Base-by-base conservation (phyloP, 2,113 vertebrate species). In the Sinocyclocheilus rhinocerous region DNA sequence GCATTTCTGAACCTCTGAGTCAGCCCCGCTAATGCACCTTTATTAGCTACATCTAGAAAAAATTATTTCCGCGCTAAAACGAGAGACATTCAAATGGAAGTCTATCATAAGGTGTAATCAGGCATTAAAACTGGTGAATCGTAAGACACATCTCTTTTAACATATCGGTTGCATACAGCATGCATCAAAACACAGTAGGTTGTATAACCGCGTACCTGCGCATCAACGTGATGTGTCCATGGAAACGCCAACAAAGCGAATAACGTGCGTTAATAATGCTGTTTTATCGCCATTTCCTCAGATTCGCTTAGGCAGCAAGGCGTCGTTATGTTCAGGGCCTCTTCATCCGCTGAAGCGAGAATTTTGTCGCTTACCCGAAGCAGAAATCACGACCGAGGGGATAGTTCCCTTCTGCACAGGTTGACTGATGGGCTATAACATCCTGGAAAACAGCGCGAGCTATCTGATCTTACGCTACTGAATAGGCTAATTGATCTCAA, bases 121-220 rank as follows among this genome's bases (percentile, higher is more conserved):
- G 18, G 67, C 67, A 18, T 20, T 72, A 42, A 50, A 50, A 24
- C 39, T 12, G 57, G 15, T 81, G 61, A n/a, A 67, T 65, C 42
- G 69, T 22, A 69, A 48, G 22, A 48, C 61, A 61, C 6, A 16
- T 22, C 24, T 45, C 2, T 20, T 16, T 76, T 15, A 18, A 81
- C n/a, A 45, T 9, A n/a, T 57, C 11, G n/a, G 11, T 1, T 15
- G 39, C 59, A 8, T 55, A 29, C 48, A 52, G 48, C 48, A 72
- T n/a, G 81, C 81, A 83, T 55, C 81, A 72, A 26, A 82, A 67
- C 39, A 65, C 39, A 65, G 42, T 18, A 67, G 9, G 10, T 72
- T 72, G 81, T 83, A 45, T 83, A 83, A 83, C 65, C 48, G 63
- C 65, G 65, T 52, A 83, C 81, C 67, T 83, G 81, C 81, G 81